These are phyloP conservation scores for Bryconaethiops microstoma DNA, from an alignment of 2,797 vertebrate genomes.

Conservation along the genomic window DNA sequence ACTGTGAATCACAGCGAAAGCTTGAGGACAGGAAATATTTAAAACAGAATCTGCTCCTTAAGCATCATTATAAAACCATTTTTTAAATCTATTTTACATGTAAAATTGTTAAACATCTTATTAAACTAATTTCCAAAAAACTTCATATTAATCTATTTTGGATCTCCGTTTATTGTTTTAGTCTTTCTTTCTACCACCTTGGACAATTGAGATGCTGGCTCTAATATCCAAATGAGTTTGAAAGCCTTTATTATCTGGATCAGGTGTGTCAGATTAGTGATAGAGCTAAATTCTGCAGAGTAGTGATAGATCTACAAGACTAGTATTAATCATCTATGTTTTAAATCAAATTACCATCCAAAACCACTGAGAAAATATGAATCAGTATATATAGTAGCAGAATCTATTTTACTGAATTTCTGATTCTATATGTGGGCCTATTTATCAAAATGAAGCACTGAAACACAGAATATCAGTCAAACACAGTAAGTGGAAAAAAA, in stretches of 20 bases:
- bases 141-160: not conserved
- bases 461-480: not conserved
- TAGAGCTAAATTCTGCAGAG: no score
- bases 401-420: not conserved
- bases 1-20: conserved; percentile 24
- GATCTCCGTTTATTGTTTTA: not conserved
- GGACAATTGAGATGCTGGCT: no score
- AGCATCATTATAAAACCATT: not conserved
- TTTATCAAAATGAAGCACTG: conserved; percentile 11
- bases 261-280: no score
- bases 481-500: not conserved
- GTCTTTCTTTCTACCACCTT: no score
- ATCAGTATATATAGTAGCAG: not conserved
- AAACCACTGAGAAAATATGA: not conserved
- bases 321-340: no score
- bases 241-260: no score
- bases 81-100: not conserved
- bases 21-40: conserved; percentile 3
- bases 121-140: not conserved
- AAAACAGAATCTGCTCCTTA: conserved; percentile 7
- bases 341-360: not conserved
- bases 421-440: not conserved
- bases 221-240: no score
- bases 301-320: no score
- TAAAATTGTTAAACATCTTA: not conserved